Evolutionary conservation across 2,888 invertebrate species (phyloP), one percentile per base, ranked within the genome.

Genomic region (Listrodromus nycthemerus): DNA sequence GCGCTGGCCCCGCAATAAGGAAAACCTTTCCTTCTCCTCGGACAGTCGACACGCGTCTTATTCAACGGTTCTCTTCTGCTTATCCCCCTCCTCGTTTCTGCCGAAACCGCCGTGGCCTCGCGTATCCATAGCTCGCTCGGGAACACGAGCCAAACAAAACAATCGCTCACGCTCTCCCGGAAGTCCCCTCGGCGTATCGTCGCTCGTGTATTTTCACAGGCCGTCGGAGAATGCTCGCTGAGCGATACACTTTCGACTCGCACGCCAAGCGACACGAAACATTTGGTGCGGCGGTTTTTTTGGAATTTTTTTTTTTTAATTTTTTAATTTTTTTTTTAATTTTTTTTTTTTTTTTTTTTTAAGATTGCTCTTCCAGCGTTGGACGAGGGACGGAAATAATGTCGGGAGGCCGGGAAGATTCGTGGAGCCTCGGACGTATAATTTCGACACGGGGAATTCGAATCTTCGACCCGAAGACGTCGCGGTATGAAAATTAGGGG

Each of bases 181-280:
- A 91, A 91, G 90, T 89, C 86, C 80, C 82, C 61, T 82, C 80
- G 48, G 52, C 75, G 74, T 86, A 87, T 85, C 87, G 78, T 84
- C 83, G 69, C 58, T 83, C 84, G 87, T 87, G 87, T 91, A 91
- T 91, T 91, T 90, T 90, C 90, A 89, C 87, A 90, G 87, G 88
- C 86, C 66, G 50, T 67, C 77, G 58, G 82, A 81, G 80, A 83
- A 83, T 76, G 75, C 65, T 61, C 61, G 61, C 77, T 63, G 71
- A 73, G 78, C 70, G 79, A 65, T 63, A 70, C 66, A 55, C 78
- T 61, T 41, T 55, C 61, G 48, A 63, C 61, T 37, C 55, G 10
- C 41, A 41, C 41, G 13, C 13, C 41, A 69, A 21, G 55, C 61
- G 83, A 76, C 70, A 55, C 50, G 78, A 48, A 82, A 82, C 85